Conservation (phyloP, 35 echinoderm and acorn worm species). For the Apostichopus parvimensis region DNA sequence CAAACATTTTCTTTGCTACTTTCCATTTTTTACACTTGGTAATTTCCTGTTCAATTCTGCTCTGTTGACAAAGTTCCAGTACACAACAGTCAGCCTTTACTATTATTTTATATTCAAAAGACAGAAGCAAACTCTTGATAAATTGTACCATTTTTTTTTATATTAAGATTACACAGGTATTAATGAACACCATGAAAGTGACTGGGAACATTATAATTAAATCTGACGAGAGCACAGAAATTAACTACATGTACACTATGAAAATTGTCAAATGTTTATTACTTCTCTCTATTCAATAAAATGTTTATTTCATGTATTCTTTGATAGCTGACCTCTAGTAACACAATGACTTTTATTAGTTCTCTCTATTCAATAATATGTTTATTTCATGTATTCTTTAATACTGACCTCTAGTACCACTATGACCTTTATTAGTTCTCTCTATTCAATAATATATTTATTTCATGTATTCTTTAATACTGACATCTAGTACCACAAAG, state of each 20-base stretch:
- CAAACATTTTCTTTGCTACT: too few species aligned
- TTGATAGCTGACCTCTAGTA: slow-evolving; percentile 77
- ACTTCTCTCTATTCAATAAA: background rate
- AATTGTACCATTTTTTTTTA: too few species aligned
- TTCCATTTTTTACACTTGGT: too few species aligned
- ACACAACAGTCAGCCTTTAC: too few species aligned
- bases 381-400: background rate
- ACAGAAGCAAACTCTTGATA: too few species aligned
- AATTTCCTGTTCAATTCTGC: too few species aligned
- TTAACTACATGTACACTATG: too few species aligned
- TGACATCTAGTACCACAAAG: slow-evolving; percentile 84
- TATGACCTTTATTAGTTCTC: slow-evolving; percentile 49
- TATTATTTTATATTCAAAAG: too few species aligned
- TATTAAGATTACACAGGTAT: too few species aligned
- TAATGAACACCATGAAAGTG: background rate
- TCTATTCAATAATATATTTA: background rate
- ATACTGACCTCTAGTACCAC: slow-evolving; percentile 80
- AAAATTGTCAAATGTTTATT: background rate
- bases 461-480: background rate
- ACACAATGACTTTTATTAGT: slow-evolving; percentile 58
- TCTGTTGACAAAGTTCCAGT: too few species aligned
- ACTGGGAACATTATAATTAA: background rate
- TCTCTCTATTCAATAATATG: background rate
- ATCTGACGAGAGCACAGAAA: too few species aligned
- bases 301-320: background rate